Base-by-base conservation (phyloP, 2,113 vertebrate species). In the Gallinago paraguaiae region DNA sequence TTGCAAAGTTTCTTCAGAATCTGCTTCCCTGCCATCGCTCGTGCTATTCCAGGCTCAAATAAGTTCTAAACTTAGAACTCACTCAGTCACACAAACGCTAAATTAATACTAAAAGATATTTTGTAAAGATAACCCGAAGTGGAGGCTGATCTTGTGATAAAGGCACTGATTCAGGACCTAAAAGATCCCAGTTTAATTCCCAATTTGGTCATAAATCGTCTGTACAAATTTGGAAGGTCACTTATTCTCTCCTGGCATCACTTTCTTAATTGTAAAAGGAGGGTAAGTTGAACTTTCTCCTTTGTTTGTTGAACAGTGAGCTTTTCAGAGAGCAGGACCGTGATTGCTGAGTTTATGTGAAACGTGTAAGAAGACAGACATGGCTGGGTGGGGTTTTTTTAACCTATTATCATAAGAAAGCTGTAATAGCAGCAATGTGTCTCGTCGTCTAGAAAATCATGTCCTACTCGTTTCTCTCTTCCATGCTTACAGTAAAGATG, bases 51-150 rank as follows among this genome's bases (percentile, higher is more conserved):
- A 91, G 82, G 70, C 84, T 87, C 67, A 71, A 45, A 69, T 84
- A 79, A 88, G 68, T 90, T 94, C 92, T 96, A 94, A 96, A 96
- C 94, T 90, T 95, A 96, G 93, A 82, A 89, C 37, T 75, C 45
- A 9, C 35, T 59, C 18, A 61, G 23, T 88, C 67, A 77, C 48
- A 74, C 8, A 1, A 91, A 70, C 1, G 1, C 70, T 76, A 11
- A 82, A 88, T 19, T 74, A 90, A 74, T 63, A 75, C 27, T 51
- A 87, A 87, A 76, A 65, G 10, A 48, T 76, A 3, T 8, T 88
- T 69, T 72, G 8, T 76, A 33, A 91, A 91, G 85, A 90, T 76
- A 95, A 95, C 72, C 78, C 3, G 4, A 79, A 76, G 48, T 14
- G 48, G 64, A 93, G 43, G 80, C 68, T 92, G 85, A 75, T 78